Base-by-base conservation (phyloP, 2,888 invertebrate genomes). In the Pristionchus entomophagus region DNA sequence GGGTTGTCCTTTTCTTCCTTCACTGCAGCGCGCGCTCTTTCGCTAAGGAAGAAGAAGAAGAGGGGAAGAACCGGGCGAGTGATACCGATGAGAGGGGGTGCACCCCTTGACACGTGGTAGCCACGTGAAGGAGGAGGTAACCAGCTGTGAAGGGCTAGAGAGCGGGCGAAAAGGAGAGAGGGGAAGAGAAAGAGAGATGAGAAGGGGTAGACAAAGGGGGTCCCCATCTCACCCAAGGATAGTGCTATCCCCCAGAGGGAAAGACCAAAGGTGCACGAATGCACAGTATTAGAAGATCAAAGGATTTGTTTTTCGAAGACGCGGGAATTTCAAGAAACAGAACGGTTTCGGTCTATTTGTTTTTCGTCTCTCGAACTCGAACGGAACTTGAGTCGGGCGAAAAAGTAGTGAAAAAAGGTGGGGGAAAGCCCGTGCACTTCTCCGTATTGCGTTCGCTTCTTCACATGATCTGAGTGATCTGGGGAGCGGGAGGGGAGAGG, bases 161-260 rank as follows among this genome's bases (percentile, higher is more conserved):
- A 51, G 78, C 29, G 26, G 41, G 49, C 3, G 51, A 51, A 26
- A n/a, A 26, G 14, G 17, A 80, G 51, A 80, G 78, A 51, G 78
- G 19, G 1, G n/a, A 17, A 51, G 49, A 51, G 78, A 51, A 41
- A 4, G 78, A 77, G 77, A 49, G 45, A 29, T 4, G 22, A 10
- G 51, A n/a, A 77, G 38, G 78, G 5, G 49, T 49, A 73, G 73
- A 73, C 73, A 45, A 45, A 45, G 73, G 73, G 73, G 26, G 19
- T 73, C 38, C 73, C 65, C 12, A n/a, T n/a, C 73, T 45, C 73
- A 5, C 14, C 22, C 56, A 38, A 73, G 41, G 73, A 65, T 35
- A 65, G 35, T 32, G 26, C 10, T 29, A 17, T 5, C 32, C 62
- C 8, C 29, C 65, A 73, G 32, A 19, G 73, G 41, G 73, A 41